Conservation (phyloP, 1,140 invertebrate genomes). For the Drosophila sturtevanti region DNA sequence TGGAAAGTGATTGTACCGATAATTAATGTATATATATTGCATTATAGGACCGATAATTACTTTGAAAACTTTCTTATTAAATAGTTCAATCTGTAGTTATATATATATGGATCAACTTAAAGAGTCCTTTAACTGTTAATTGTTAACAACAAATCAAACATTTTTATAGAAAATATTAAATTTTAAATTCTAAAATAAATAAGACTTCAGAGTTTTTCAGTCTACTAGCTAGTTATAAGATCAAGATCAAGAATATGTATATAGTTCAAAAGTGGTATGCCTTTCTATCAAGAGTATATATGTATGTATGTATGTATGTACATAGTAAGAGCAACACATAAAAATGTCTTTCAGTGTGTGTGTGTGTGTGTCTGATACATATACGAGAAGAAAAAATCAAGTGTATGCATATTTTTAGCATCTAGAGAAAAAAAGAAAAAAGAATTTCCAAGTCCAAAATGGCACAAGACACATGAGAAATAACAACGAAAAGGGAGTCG, state of each 20-base stretch:
- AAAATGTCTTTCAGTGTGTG: background rate
- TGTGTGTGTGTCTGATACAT: background rate
- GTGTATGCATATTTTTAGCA: slow-evolving; percentile 8
- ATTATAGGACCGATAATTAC: too few species aligned
- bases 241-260: too few species aligned
- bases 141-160: too few species aligned
- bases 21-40: too few species aligned
- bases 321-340: background rate
- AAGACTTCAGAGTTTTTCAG: too few species aligned
- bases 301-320: background rate
- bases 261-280: background rate
- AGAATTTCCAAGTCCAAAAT: slow-evolving; percentile 4
- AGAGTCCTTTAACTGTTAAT: too few species aligned
- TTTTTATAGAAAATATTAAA: too few species aligned
- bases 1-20: background rate
- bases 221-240: too few species aligned
- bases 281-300: background rate
- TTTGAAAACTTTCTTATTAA: too few species aligned
- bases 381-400: background rate
- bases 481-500: slow-evolving; percentile 18
- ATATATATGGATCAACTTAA: too few species aligned
- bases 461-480: slow-evolving; percentile 5
- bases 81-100: too few species aligned
- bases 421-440: background rate
- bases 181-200: too few species aligned